phyloP scores from a whole-genome alignment of 2,888 invertebrate genomes.

The Barypeithes pellucidus region DNA sequence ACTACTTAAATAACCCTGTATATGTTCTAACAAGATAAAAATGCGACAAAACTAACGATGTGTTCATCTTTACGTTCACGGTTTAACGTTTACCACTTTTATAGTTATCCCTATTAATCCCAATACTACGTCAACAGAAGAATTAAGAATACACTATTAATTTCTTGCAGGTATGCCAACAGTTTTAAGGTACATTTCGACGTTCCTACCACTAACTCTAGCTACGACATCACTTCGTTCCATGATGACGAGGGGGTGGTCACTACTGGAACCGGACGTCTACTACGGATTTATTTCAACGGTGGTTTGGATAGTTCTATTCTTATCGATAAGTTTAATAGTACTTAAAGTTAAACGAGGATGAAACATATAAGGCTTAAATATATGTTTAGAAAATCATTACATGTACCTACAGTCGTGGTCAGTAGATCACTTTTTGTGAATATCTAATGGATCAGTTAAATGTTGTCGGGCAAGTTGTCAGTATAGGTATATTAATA shows the following conservation, averaged over 20 bases:
- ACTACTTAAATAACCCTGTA: too few relatives aligned
- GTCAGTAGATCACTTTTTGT: not conserved
- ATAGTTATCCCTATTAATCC: not conserved
- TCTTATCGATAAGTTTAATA: conserved; percentile 85
- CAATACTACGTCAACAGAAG: too few relatives aligned
- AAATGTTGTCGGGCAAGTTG: too few relatives aligned
- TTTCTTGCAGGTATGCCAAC: conserved; percentile 82
- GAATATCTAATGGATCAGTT: too few relatives aligned
- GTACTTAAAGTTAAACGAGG: conserved; percentile 84
- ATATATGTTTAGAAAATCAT: conserved; percentile 2
- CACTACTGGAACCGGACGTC: conserved; percentile 84
- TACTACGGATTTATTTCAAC: conserved; percentile 92
- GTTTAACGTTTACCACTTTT: too few relatives aligned
- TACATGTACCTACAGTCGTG: not conserved
- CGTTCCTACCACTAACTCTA: conserved; percentile 89
- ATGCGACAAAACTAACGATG: too few relatives aligned
- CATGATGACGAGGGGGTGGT: conserved; percentile 92
- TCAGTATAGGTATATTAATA: too few relatives aligned
- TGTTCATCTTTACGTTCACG: too few relatives aligned
- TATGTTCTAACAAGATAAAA: too few relatives aligned
- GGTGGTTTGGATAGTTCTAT: conserved; percentile 87
- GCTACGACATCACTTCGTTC: conserved; percentile 94
- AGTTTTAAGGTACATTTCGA: conserved; percentile 83
- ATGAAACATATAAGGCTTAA: conserved; percentile 51
- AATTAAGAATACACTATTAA: too few relatives aligned